Base-by-base conservation (phyloP, 2,888 invertebrate genomes). In the Mythimna lalbum region DNA sequence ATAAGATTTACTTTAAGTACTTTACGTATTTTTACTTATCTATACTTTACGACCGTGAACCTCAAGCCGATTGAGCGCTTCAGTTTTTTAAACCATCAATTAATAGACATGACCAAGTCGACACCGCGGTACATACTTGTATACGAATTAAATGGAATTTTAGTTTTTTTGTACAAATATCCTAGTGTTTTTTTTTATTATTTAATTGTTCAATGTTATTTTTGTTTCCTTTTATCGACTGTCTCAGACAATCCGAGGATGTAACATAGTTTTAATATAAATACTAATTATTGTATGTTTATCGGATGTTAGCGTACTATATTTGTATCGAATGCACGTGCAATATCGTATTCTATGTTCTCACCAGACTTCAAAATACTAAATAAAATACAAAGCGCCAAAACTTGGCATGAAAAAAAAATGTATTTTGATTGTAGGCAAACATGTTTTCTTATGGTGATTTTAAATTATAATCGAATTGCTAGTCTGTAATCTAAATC, bases 151-250 rank as follows among this genome's bases (percentile, higher is more conserved):
- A 83, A 78, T 78, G 73, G 59, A 81, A 67, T 75, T 78, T 82
- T 80, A 81, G 76, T 82, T 83, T 84, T 55, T 81, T 82, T 89
- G 88, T 89, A 88, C 86, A 89, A 88, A 88, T 82, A 79, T 78
- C 68, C 43, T 81, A 85, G 74, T 83, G 73, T 80, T 80, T 80
- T 62, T 47, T 43, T 31, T 50, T 53, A 43, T 61, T 82, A 87
- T 84, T 83, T 87, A 87, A 85, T 84, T 81, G 63, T 74, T 84
- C 69, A 70, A 83, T 85, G 82, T 88, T 81, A 85, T 80, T 69
- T 47, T 74, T 77, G 61, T 82, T 65, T 73, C 79, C 2, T 61
- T 39, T 65, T 62, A 52, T 7, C 47, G 69, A 77, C 59, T 76
- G 73, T 80, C 66, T 69, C 74, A 72, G 73, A 78, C 74, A 68